Base-by-base conservation (phyloP, 2,888 invertebrate species). In the Ormyrus nitidulus region DNA sequence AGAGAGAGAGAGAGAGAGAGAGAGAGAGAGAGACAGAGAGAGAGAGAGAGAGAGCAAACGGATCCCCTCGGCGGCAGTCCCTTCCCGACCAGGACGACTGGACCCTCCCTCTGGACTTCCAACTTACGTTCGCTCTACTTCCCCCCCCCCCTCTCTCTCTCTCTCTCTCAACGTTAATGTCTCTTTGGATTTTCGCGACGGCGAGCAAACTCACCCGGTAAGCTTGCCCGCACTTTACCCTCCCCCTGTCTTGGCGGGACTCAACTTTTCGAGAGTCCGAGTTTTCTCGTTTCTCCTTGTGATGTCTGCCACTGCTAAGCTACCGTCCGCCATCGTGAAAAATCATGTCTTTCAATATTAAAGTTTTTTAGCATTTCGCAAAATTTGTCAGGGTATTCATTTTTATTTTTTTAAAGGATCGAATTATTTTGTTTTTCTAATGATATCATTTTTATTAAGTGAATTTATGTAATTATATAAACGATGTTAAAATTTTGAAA, bases 11-110 rank as follows among this genome's bases (percentile, higher is more conserved):
- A 46, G 71, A 56, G 44, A 56, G 19, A 72, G 62, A 56, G 80
- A 81, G 79, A 79, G 81, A 65, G 19, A 19, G 19, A 11, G 73
- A n/a, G n/a, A n/a, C n/a, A 71, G 61, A 65, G 71, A n/a, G 59
- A 46, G 19, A 62, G 62, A 56, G 80, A 81, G 79, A 79, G 81
- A 69, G 44, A 56, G 19, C 34, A 34, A 34, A 34, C 34, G 68
- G 62, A 56, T 64, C 76, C 75, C 76, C 72, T 80, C 68, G 66
- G n/a, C 19, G 49, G 10, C 34, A 69, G 49, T 10, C 34, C 34
- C 34, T 34, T 34, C 34, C 11, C 61, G 46, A 44, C 69, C 66
- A 54, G 69, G 62, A 65, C 72, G 61, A 11, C 74, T 49, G 48
- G 34, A 48, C 59, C 70, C 59, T 78, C 78, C 61, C 72, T 73